These are phyloP conservation scores for Loripinus fragilis DNA, from an alignment of 2,888 invertebrate species.

Conservation along the genomic window DNA sequence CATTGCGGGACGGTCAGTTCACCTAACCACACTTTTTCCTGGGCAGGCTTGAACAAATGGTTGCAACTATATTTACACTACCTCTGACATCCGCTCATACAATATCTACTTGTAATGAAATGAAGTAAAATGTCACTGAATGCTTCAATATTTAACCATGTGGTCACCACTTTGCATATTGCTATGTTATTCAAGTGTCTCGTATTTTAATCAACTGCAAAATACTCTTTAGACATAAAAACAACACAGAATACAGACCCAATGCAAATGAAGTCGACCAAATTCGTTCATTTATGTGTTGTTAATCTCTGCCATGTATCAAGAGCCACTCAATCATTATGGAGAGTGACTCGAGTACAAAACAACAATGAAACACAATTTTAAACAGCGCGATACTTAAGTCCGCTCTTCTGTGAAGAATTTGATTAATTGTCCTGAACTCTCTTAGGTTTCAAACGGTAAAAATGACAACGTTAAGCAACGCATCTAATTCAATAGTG, in stretches of 20 bases:
- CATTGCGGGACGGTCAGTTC: too few relatives aligned
- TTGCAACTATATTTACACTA: too few relatives aligned
- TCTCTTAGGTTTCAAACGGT: too few relatives aligned
- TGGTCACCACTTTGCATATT: conserved; percentile 7
- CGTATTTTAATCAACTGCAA: conserved; percentile 9
- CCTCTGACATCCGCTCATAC: too few relatives aligned
- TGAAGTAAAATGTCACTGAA: too few relatives aligned
- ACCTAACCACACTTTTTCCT: too few relatives aligned
- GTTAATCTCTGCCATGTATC: neutral
- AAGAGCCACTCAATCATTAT: conserved; percentile 7
- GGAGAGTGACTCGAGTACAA: neutral
- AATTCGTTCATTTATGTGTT: conserved; percentile 3
- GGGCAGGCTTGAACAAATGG: too few relatives aligned
- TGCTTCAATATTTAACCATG: conserved; percentile 1
- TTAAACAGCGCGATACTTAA: neutral
- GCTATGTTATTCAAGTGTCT: neutral
- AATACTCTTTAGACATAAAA: conserved; percentile 8
- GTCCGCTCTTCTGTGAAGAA: neutral
- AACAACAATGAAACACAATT: neutral
- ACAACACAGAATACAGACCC: neutral
- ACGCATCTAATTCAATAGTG: too few relatives aligned
- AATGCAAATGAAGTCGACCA: conserved; percentile 14
- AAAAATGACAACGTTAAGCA: too few relatives aligned
- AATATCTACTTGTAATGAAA: too few relatives aligned
- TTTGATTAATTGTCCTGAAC: conserved; percentile 6